Evolutionary conservation across 2,888 invertebrate genomes (phyloP).

Genomic region (Gibbula magus): DNA sequence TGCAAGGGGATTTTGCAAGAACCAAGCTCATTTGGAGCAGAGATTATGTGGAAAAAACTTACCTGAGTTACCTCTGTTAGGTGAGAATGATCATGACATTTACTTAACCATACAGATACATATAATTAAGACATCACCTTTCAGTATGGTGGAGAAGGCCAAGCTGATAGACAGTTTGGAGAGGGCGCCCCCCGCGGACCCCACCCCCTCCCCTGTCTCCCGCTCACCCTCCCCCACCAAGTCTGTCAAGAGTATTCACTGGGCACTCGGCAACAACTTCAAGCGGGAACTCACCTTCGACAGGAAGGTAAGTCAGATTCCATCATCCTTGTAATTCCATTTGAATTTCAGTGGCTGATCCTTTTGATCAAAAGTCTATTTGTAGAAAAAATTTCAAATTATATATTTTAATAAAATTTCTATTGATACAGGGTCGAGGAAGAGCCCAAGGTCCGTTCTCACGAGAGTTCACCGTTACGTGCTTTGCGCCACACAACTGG

Average conservation of each 20-base stretch:
- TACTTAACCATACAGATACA: no score
- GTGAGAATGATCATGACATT: no score
- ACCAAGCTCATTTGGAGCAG: no score
- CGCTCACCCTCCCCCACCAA: conserved; percentile 60
- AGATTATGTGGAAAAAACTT: no score
- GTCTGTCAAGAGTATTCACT: conserved; percentile 64
- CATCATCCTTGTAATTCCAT: no score
- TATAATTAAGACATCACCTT: neutral
- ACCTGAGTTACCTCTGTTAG: no score
- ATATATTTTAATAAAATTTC: neutral
- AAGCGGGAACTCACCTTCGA: conserved; percentile 60
- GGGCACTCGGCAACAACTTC: conserved; percentile 60
- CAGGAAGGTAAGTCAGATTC: conserved; percentile 48
- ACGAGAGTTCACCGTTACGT: conserved; percentile 69
- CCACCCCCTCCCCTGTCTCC: conserved; percentile 57
- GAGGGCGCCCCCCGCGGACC: conserved; percentile 33
- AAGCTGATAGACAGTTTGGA: conserved; percentile 18
- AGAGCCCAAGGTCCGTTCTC: conserved; percentile 70
- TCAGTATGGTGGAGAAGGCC: conserved; percentile 30
- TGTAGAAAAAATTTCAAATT: neutral
- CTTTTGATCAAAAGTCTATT: no score
- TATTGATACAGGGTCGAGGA: conserved; percentile 61
- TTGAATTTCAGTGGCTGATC: no score
- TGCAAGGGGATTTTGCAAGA: no score
- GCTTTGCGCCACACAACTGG: conserved; percentile 69